These are phyloP conservation scores for Andricus quercusramuli DNA, from an alignment of 2,888 invertebrate genomes.

Conservation along the genomic window DNA sequence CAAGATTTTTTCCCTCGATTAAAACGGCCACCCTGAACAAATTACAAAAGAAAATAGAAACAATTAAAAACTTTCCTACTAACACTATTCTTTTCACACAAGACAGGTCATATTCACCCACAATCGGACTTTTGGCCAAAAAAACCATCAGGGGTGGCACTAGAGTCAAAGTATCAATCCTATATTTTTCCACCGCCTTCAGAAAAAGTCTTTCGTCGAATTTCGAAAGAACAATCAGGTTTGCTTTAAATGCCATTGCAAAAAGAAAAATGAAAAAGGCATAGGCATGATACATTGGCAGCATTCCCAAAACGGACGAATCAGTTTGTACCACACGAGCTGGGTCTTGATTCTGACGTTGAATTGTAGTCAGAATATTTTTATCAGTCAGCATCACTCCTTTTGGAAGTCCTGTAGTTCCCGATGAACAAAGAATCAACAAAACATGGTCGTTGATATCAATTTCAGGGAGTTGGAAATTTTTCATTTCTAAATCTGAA, in stretches of 20 bases:
- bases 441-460: conserved; percentile 79
- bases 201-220: conserved; percentile 88
- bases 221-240: conserved; percentile 82
- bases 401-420: conserved; percentile 82
- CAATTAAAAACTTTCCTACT: conserved; percentile 75
- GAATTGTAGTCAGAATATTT: conserved; percentile 74
- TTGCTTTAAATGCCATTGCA: conserved; percentile 81
- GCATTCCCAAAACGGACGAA: conserved; percentile 81
- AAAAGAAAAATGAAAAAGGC: conserved; percentile 86
- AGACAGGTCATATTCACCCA: conserved; percentile 87
- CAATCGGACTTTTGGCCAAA: conserved; percentile 89
- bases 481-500: conserved; percentile 43
- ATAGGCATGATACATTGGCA: conserved; percentile 92
- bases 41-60: conserved; percentile 80
- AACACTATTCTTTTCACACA: conserved; percentile 84
- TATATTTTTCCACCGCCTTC: conserved; percentile 85
- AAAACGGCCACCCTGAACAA: too few relatives aligned
- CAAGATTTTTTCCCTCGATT: too few relatives aligned
- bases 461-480: conserved; percentile 80
- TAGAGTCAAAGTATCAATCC: conserved; percentile 80
- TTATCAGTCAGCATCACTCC: conserved; percentile 80
- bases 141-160: conserved; percentile 93
- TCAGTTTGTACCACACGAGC: conserved; percentile 83
- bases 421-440: conserved; percentile 82
- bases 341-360: conserved; percentile 53